phyloP scores from a whole-genome alignment of 2,797 vertebrate species.

The Oreortyx pictus region DNA sequence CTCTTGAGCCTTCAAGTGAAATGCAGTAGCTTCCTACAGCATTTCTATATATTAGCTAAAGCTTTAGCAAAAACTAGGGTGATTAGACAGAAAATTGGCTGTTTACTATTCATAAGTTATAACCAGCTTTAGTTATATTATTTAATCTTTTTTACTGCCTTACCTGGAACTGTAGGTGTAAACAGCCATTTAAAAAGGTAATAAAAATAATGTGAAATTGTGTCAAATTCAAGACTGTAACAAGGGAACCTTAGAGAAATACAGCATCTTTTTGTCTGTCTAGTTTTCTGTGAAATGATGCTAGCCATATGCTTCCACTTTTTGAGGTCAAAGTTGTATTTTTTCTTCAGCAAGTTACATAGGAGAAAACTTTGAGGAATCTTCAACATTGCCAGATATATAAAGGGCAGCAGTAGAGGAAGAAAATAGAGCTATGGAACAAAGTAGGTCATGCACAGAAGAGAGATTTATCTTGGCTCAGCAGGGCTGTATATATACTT shows the following conservation, averaged over 20 bases:
- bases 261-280: conserved; percentile 23
- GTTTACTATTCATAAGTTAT: background rate
- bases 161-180: background rate
- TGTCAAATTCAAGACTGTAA: conserved; percentile 12
- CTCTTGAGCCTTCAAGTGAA: background rate
- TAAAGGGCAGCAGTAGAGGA: conserved; percentile 61
- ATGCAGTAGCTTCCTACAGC: background rate
- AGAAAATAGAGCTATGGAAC: conserved; percentile 58
- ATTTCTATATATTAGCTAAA: background rate
- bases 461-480: conserved; percentile 71
- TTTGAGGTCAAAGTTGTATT: conserved; percentile 60
- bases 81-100: background rate
- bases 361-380: conserved; percentile 74
- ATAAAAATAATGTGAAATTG: background rate
- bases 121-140: background rate
- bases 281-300: conserved; percentile 57
- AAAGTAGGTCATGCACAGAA: conserved; percentile 58
- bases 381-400: conserved; percentile 71
- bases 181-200: conserved; percentile 43
- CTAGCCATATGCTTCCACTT: conserved; percentile 74
- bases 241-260: background rate
- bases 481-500: conserved; percentile 41
- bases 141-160: conserved; percentile 21
- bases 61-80: background rate
- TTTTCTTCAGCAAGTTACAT: conserved; percentile 62